Percentiles rank a stretch among this genome's conserved stretches.
Conservation (phyloP, 2,888 invertebrate genomes). For the Pammene aurita region DNA sequence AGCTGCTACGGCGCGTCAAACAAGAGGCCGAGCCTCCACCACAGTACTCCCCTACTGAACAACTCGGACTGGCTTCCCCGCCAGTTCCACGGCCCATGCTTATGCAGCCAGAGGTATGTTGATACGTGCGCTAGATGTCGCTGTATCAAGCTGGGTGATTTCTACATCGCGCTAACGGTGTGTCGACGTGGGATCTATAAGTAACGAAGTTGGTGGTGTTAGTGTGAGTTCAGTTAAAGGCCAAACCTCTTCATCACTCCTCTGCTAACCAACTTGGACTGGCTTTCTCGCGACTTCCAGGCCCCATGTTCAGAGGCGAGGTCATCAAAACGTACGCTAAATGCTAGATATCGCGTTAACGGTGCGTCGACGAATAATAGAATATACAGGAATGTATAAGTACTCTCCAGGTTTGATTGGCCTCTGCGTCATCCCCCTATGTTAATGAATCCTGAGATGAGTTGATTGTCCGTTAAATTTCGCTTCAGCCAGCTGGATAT, state of each 20-base stretch:
- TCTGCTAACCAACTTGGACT: too few species aligned
- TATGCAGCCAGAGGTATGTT: constrained; percentile 66
- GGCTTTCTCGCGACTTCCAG: too few species aligned
- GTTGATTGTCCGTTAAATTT: background rate
- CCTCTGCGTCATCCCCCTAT: too few species aligned
- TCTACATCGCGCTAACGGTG: constrained; percentile 2
- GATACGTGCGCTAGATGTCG: background rate
- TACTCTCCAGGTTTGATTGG: too few species aligned
- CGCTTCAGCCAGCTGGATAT: background rate
- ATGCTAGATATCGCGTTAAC: constrained; percentile 10
- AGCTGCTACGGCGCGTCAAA: constrained; percentile 72
- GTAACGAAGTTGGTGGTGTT: too few species aligned
- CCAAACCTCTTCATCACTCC: too few species aligned
- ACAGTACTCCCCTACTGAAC: constrained; percentile 83
- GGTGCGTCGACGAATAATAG: background rate
- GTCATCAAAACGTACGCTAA: too few species aligned
- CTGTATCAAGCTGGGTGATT: background rate
- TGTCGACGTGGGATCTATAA: background rate
- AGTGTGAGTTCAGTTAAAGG: too few species aligned
- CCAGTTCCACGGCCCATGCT: constrained; percentile 78
- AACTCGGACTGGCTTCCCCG: constrained; percentile 80
- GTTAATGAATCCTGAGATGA: too few species aligned
- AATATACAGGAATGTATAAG: too few species aligned
- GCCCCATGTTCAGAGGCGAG: too few species aligned
- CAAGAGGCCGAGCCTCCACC: constrained; percentile 75